Conservation (phyloP, 2,888 invertebrate genomes). For the Xanthia togata region DNA sequence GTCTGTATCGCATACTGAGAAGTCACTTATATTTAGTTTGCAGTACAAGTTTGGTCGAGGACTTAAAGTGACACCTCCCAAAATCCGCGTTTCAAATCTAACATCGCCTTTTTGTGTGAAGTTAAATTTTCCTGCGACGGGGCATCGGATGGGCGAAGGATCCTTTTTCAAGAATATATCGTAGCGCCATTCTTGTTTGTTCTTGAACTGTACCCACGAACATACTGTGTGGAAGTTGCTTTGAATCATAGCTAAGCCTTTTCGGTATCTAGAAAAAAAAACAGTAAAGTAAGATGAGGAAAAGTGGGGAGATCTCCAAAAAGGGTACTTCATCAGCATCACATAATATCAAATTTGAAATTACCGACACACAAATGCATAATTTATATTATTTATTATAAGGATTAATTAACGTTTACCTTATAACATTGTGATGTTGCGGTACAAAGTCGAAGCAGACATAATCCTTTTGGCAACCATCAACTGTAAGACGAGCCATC, state of each 20-base stretch:
- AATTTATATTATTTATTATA: not conserved
- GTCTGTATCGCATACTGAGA: constrained; percentile 98
- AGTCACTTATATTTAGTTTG: constrained; percentile 97
- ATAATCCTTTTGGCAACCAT: constrained; percentile 99
- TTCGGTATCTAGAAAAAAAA: constrained; percentile 93
- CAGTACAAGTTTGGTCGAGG: constrained; percentile 98
- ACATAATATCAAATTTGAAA: not conserved
- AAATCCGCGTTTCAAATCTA: constrained; percentile 97
- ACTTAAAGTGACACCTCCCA: constrained; percentile 98
- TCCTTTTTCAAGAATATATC: constrained; percentile 96
- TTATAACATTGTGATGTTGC: constrained; percentile 98
- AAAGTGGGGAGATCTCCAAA: not conserved
- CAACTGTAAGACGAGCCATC: constrained; percentile 99
- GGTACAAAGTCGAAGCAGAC: constrained; percentile 99
- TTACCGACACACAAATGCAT: not conserved
- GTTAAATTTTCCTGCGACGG: constrained; percentile 98
- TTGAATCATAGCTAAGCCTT: constrained; percentile 96
- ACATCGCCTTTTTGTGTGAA: constrained; percentile 98
- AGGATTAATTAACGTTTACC: constrained; percentile 70
- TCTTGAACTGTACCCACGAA: constrained; percentile 97
- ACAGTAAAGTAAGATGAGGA: not conserved
- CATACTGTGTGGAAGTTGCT: constrained; percentile 98
- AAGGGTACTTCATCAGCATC: not conserved
- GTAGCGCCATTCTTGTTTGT: constrained; percentile 96
- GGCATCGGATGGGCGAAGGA: constrained; percentile 98